Evolutionary conservation across 1,140 invertebrate genomes (phyloP), one percentile per base, ranked within the genome.

Genomic region (Temnothorax nylanderi): DNA sequence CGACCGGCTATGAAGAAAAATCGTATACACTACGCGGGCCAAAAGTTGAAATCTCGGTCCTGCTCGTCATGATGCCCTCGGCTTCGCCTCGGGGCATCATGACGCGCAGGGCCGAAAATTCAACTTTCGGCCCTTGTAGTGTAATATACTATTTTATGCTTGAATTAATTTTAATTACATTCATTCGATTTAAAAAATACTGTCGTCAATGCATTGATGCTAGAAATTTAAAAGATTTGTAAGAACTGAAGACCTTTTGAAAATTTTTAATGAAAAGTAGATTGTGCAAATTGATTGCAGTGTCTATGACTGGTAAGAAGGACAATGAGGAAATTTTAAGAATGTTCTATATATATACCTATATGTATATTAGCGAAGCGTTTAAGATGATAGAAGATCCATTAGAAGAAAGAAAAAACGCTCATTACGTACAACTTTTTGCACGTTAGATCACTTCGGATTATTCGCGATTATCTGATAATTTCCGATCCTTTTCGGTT

Each of bases 401-500:
- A 41, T 67, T 44, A 44, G 4, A 21, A 44, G 16, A 21, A 44
- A 44, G 37, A 5, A 44, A 67, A 34, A 44, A 67, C 37, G 64
- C 10, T 67, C 18, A 13, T 41, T 65, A 67, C n/a, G 10, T 44
- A 44, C 4, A n/a, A 44, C 5, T 67, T 44, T 44, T 67, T 67
- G 7, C 2, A 67, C 10, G 37, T 67, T 67, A 67, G 37, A 67
- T 6, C 34, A 34, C 51, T 65, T 67, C 21, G 13, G 41, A 47
- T 69, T 69, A 49, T 47, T 47, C 13, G n/a, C 41, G 41, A 0
- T 69, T 44, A 69, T 26, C 21, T 21, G 21, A 26, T 69, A 47
- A 49, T 69, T 69, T 69, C 41, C 65, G 65, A 69, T 49, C 10
- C 5, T 44, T 69, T 49, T 69, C 21, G 13, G 21, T 69, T 69